These are phyloP conservation scores for Vesta saturnalis DNA, from an alignment of 2,888 invertebrate species.

Conservation along the genomic window DNA sequence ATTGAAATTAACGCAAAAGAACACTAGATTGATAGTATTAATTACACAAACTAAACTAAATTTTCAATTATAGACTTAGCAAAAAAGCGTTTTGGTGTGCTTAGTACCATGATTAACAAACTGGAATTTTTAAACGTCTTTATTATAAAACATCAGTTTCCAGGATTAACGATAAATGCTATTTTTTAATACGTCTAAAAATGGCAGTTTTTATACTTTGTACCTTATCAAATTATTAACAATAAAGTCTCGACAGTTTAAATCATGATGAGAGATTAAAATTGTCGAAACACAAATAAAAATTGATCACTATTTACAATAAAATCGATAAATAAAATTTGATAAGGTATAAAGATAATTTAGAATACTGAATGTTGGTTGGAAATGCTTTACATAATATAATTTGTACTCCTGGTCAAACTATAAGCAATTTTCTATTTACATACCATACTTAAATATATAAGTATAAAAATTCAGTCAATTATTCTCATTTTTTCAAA, in stretches of 20 bases:
- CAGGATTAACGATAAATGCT: conserved; percentile 47
- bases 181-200: conserved; percentile 37
- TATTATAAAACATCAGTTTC: conserved; percentile 10
- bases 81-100: conserved; percentile 5
- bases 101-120: conserved; percentile 21
- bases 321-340: conserved; percentile 19
- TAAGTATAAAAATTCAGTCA: conserved; percentile 47
- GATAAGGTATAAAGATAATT: conserved; percentile 27
- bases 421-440: conserved; percentile 53
- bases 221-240: conserved; percentile 22
- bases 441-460: conserved; percentile 41
- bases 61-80: conserved; percentile 5
- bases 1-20: neutral
- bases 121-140: conserved; percentile 38
- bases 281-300: conserved; percentile 7
- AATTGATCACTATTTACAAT: conserved; percentile 11
- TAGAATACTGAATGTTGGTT: conserved; percentile 32
- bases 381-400: conserved; percentile 27
- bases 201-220: conserved; percentile 34
- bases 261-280: neutral
- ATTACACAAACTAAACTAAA: no score
- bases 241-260: neutral
- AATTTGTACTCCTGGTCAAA: conserved; percentile 49
- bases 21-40: no score
- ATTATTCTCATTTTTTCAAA: conserved; percentile 36